Evolutionary conservation across 2,888 invertebrate genomes (phyloP).

Genomic region (Opisthograptis luteolata): DNA sequence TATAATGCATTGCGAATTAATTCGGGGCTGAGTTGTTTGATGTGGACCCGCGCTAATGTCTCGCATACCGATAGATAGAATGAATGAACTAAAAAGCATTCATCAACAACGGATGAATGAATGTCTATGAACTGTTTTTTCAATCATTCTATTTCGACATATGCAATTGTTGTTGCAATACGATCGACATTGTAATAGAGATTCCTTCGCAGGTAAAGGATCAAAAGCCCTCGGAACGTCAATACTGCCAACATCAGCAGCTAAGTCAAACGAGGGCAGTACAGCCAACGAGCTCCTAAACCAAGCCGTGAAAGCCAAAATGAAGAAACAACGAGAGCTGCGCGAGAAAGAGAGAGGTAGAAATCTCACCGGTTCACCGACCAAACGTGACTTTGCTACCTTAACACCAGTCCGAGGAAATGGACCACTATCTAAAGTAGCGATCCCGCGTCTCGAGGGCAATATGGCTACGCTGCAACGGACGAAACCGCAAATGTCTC

Average conservation of each 20-base stretch:
- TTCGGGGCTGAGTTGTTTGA: too few relatives aligned
- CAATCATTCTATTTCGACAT: too few relatives aligned
- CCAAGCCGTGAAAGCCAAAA: slow-evolving; percentile 25
- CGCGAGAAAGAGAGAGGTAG: neutral
- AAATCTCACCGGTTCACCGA: neutral
- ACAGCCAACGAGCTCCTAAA: slow-evolving; percentile 60
- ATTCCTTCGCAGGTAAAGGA: slow-evolving; percentile 52
- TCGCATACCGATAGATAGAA: too few relatives aligned
- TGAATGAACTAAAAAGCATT: too few relatives aligned
- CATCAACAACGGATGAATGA: too few relatives aligned
- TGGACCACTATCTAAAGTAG: neutral
- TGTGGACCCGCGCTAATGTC: too few relatives aligned
- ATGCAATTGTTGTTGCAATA: too few relatives aligned
- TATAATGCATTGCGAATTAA: too few relatives aligned
- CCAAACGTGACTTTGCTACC: neutral
- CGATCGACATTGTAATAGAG: neutral
- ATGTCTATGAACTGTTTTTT: too few relatives aligned
- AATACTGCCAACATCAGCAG: slow-evolving; percentile 30
- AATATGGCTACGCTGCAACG: slow-evolving; percentile 12
- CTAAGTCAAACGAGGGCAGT: slow-evolving; percentile 5
- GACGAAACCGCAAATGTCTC: neutral
- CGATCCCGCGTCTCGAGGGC: neutral
- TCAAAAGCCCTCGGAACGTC: slow-evolving; percentile 54
- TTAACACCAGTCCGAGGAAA: neutral
- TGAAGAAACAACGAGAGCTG: neutral